Percentiles rank a stretch among this genome's conserved stretches.
Evolutionary conservation across 2,113 vertebrate species (phyloP).

Genomic region (Melanerpes formicivorus): DNA sequence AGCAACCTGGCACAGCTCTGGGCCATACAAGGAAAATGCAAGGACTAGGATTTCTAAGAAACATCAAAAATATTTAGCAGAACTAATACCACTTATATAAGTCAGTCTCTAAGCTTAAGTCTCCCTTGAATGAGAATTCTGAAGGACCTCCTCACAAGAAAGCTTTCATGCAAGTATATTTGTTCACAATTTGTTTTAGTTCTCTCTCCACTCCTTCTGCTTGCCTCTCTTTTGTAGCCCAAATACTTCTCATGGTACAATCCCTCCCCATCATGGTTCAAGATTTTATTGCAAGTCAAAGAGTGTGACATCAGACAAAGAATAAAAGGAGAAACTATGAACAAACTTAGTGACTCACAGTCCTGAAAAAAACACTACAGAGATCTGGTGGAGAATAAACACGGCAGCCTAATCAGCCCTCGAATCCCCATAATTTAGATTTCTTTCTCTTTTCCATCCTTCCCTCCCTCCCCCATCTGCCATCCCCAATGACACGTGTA

Average conservation of each 20-base stretch:
- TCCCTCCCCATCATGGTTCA: slow-evolving; percentile 36
- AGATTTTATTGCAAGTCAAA: slow-evolving; percentile 22
- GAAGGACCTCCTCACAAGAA: neutral
- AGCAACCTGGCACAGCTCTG: neutral
- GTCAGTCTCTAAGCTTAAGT: neutral
- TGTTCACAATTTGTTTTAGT: neutral
- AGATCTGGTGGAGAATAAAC: neutral
- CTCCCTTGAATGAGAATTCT: neutral
- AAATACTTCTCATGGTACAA: slow-evolving; percentile 23
- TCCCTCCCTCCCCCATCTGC: neutral
- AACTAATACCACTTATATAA: neutral
- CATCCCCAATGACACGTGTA: neutral
- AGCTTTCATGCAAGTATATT: neutral
- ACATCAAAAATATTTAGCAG: neutral
- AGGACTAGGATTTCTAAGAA: neutral
- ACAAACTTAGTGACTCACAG: neutral
- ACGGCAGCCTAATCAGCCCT: neutral
- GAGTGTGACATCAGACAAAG: slow-evolving; percentile 22
- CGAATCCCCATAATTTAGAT: neutral
- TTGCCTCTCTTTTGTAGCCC: slow-evolving; percentile 1
- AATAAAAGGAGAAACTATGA: slow-evolving; percentile 42
- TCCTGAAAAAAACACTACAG: neutral
- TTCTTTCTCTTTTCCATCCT: neutral
- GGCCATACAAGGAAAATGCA: neutral
- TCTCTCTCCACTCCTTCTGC: neutral